Conservation (phyloP, 2,888 invertebrate genomes). For the Diaperis boleti region DNA sequence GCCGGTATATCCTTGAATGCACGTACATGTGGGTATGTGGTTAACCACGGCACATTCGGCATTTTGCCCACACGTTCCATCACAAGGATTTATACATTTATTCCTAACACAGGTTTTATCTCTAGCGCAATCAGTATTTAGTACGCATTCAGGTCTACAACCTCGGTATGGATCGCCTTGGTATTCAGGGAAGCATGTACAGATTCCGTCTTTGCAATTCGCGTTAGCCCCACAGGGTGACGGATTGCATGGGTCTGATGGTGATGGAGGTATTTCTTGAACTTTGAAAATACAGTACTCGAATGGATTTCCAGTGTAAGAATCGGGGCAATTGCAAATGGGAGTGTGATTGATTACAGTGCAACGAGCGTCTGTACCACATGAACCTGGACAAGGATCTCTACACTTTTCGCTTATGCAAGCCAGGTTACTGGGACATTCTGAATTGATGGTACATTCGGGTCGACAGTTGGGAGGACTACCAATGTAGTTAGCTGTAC, state of each 20-base stretch:
- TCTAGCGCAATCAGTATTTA: constrained; percentile 73
- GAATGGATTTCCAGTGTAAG: constrained; percentile 83
- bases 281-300: constrained; percentile 14
- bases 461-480: constrained; percentile 85
- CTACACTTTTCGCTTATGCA: constrained; percentile 86
- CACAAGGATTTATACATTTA: constrained; percentile 77
- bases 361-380: constrained; percentile 82
- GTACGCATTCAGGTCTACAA: constrained; percentile 77
- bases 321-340: constrained; percentile 80
- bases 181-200: constrained; percentile 72
- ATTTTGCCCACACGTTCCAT: constrained; percentile 75
- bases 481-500: constrained; percentile 79
- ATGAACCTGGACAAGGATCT: constrained; percentile 86
- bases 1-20: constrained; percentile 74
- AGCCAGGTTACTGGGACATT: constrained; percentile 83
- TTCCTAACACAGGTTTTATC: constrained; percentile 74
- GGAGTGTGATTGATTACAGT: constrained; percentile 86
- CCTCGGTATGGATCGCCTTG: constrained; percentile 75
- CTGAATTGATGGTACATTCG: constrained; percentile 85
- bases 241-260: constrained; percentile 77
- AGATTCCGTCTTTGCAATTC: constrained; percentile 74
- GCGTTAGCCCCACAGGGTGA: constrained; percentile 79
- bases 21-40: constrained; percentile 78
- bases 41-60: constrained; percentile 78
- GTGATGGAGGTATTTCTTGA: constrained; percentile 17